Base-by-base conservation (phyloP, 53 echinoderm and acorn worm genomes). In the Stichopus horrens region DNA sequence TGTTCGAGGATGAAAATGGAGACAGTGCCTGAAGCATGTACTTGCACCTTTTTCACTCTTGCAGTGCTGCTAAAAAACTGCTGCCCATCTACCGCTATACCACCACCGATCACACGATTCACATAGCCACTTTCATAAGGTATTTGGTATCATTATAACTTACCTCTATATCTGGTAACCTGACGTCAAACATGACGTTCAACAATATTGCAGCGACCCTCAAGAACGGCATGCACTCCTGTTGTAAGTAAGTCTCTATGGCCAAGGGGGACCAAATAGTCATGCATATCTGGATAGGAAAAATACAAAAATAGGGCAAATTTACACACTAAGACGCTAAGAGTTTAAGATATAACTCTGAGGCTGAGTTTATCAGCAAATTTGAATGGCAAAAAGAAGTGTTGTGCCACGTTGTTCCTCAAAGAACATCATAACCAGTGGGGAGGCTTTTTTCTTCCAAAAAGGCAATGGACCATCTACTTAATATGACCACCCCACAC, bases 171-270 rank as follows among this genome's bases (percentile, higher is more conserved):
- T 90, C 87, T 65, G 95, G 97, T 52, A 98, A 71, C 14, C 92
- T 89, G 19, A 92, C 93, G 21, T 90, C 71, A 83, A 93, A 98
- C 58, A 98, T 68, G 83, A 94, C 89, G 79, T 98, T 96, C 56
- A 96, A 93, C 11, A 96, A 76, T 1, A 98, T 68, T 5, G 96
- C 86, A 13, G 94, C 95, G 7, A 91, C 78, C 68, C 96, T 90
- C 74, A 98, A 74, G 77, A 96, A 98, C 21, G 94, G 94, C 7
- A 96, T 87, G 60, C 96, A 98, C 56, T 96, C 91, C 57, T 96
- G 91, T n/a, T 91, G 89, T n/a, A 95, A 58, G 73, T 92, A 83
- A 54, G 67, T 84, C 91, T 96, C 95, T 18, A 96, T 92, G 19
- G 92, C 93, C 91, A 88, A 91, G 4, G 93, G 93, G 5, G 94